Evolutionary conservation across 2,797 vertebrate species (phyloP), one percentile per base, ranked within the genome.

Genomic region (Streptopelia turtur): DNA sequence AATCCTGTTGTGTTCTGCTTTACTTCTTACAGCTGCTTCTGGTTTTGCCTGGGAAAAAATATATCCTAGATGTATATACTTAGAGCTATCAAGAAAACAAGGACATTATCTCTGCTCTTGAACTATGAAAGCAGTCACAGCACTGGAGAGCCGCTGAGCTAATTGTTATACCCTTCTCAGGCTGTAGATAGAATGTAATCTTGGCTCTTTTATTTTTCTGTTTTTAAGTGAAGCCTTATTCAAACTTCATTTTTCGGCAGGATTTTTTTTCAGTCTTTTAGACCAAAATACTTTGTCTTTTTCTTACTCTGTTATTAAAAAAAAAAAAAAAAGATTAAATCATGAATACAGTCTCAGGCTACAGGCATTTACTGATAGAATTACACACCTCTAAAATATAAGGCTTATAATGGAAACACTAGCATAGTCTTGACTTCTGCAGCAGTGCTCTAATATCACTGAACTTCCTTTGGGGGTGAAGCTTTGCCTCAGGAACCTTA

Each of bases 401-500:
- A 91, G 57, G 80, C 25, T 93, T 77, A 65, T 86, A 96, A 96
- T 93, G 70, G 95, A 94, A 97, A 96, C 72, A 86, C 90, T 95
- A 94, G 83, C 92, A 92, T 17, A 93, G 93, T 66, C 93, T 93
- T 91, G 95, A 97, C 90, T 97, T 92, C 83, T 2, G 24, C 77
- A 93, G 89, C 74, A 65, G 43, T 94, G 89, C 81, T 93, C 52
- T 96, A 93, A 95, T 96, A 97, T 93, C 72, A 83, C 83, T 97
- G 96, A 97, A 97, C 97, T 97, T 97, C 91, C 75, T 97, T 93
- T 90, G 75, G 72, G 95, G 96, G 88, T 91, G 64, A 97, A 97
- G 95, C 69, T 95, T 97, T 97, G 97, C 97, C 97, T 97, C 96
- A 92, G 95, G 97, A 97, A 95, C 95, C 94, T 97, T 97, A 97